These are phyloP conservation scores for Anastrepha ludens DNA, from an alignment of 1,140 invertebrate genomes.

Conservation along the genomic window DNA sequence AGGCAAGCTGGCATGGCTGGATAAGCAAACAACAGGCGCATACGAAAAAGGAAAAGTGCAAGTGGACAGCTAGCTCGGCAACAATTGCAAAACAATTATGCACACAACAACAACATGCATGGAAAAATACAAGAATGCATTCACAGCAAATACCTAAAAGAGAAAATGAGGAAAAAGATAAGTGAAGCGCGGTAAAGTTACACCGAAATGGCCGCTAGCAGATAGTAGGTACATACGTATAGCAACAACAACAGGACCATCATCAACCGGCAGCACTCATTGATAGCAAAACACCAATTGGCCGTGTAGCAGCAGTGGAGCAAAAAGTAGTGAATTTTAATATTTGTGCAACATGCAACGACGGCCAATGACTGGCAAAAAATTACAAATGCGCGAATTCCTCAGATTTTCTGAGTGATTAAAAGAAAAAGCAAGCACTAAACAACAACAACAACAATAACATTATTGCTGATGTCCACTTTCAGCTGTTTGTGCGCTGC, in stretches of 20 bases:
- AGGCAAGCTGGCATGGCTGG: not conserved
- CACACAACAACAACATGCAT: conserved; percentile 18
- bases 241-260: not conserved
- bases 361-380: not conserved
- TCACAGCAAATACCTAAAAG: conserved; percentile 8
- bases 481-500: not conserved
- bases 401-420: not conserved
- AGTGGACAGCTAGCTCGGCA: not conserved
- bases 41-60: conserved; percentile 44
- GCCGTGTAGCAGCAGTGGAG: not conserved
- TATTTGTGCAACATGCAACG: conserved; percentile 48
- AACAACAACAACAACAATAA: not conserved
- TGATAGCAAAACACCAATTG: not conserved
- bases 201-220: not conserved
- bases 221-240: no score
- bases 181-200: not conserved
- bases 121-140: not conserved
- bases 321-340: conserved; percentile 35
- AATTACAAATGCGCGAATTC: not conserved
- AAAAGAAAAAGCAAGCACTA: not conserved
- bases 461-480: not conserved
- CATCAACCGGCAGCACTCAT: not conserved
- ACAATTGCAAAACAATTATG: conserved; percentile 38
- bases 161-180: conserved; percentile 22
- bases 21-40: not conserved